Evolutionary conservation across 1,140 invertebrate genomes (phyloP).

Genomic region (Drosophila sproati): DNA sequence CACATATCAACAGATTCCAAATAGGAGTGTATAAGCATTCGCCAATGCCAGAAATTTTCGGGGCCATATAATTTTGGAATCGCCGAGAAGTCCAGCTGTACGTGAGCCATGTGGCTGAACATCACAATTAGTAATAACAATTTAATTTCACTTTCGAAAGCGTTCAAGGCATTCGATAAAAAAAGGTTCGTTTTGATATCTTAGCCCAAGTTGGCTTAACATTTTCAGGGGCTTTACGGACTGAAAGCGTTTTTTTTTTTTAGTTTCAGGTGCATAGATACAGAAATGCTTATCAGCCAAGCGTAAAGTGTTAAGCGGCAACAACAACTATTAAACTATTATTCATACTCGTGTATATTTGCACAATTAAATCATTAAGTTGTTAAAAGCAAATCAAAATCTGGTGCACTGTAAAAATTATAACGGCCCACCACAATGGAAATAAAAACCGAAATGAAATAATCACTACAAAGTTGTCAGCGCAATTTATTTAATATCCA

Average conservation of each 20-base stretch:
- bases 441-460: constrained; percentile 36
- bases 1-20: constrained; percentile 59
- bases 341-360: constrained; percentile 13
- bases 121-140: constrained; percentile 25
- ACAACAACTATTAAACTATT: background rate
- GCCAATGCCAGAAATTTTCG: constrained; percentile 67
- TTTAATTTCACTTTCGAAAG: background rate
- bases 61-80: constrained; percentile 59
- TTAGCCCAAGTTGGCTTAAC: constrained; percentile 45
- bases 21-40: constrained; percentile 53
- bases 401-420: constrained; percentile 22
- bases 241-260: constrained; percentile 3
- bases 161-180: constrained; percentile 4
- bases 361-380: constrained; percentile 78
- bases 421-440: constrained; percentile 44
- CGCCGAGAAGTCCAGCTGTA: constrained; percentile 55
- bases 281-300: constrained; percentile 33
- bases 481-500: constrained; percentile 47
- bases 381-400: constrained; percentile 74
- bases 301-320: constrained; percentile 57
- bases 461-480: constrained; percentile 46
- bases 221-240: constrained; percentile 29
- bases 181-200: constrained; percentile 19
- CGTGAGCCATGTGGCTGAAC: constrained; percentile 51
- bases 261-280: background rate